Base-by-base conservation (phyloP, 2,888 invertebrate species). In the Eupithecia abbreviata region DNA sequence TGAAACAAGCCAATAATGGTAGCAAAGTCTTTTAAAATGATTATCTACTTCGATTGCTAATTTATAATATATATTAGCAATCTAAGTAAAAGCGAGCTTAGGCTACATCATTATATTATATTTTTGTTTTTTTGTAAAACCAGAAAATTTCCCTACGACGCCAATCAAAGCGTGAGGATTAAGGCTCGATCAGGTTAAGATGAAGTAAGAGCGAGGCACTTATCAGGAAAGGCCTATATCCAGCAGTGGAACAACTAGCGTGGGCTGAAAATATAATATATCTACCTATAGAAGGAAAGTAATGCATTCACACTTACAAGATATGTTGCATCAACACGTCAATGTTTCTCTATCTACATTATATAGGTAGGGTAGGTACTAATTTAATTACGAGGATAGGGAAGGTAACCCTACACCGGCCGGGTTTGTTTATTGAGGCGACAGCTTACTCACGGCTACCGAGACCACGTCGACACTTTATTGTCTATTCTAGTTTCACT, bases 341-440 rank as follows among this genome's bases (percentile, higher is more conserved):
- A 30, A 30, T 62, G 62, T 30, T 18, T 3, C 18, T 58, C 18
- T 18, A 9, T 58, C 3, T 55, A n/a, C 51, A 51, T 51, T 10
- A 30, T 30, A 30, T 30, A 55, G 7, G 5, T n/a, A 55, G 15
- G 7, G 5, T n/a, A 55, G 15, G 9, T 58, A 43, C 47, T 69
- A 69, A 69, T 69, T 45, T 12, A 47, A 69, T 45, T 47, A 47
- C 47, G 47, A 47, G 47, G n/a, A n/a, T n/a, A n/a, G n/a, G n/a
- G 69, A 47, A 12, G 68, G 68, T 68, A 68, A 68, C 68, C 68
- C 47, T 69, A 69, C 69, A 67, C 69, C 68, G 68, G 2, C 12
- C 69, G 69, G 42, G 30, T 47, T 69, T 69, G 69, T 69, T 42
- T 69, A 49, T 45, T 47, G 69, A 45, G 47, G 69, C 47, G 30